These are phyloP conservation scores for Eudyptes chrysolophus DNA, from an alignment of 2,113 vertebrate genomes.

Conservation along the genomic window DNA sequence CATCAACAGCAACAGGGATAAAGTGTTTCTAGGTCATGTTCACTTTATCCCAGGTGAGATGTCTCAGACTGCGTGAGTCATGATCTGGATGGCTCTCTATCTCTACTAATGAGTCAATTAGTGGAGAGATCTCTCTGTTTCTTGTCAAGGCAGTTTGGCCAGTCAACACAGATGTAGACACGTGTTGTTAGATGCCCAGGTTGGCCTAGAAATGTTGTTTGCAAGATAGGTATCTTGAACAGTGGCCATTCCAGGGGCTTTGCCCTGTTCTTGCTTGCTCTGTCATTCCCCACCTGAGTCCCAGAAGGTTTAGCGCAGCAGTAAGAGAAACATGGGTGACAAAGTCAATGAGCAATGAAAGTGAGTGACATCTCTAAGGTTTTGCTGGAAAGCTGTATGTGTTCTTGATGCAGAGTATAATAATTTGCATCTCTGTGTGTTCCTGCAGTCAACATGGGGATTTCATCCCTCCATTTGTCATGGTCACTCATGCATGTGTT, in stretches of 20 bases:
- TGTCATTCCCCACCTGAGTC: neutral
- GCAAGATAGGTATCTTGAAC: neutral
- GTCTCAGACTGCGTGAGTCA: slow-evolving; percentile 4
- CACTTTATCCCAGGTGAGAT: neutral
- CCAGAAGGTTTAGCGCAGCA: neutral
- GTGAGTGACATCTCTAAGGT: neutral
- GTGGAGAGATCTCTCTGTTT: neutral
- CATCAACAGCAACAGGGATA: neutral
- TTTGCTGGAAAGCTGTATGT: neutral
- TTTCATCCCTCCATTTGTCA: neutral
- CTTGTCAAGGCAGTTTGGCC: neutral
- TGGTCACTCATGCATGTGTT: neutral
- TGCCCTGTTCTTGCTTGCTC: neutral
- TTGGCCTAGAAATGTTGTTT: neutral
- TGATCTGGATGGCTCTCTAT: neutral
- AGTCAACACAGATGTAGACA: neutral
- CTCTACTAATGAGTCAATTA: slow-evolving; percentile 16
- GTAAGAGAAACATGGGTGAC: neutral
- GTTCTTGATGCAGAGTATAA: neutral
- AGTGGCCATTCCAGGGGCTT: neutral
- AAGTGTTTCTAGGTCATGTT: neutral
- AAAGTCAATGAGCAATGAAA: neutral
- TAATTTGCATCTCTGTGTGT: neutral
- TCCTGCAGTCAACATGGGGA: neutral
- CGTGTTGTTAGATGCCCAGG: neutral